A percentile compares a stretch with the other conserved stretches of the same genome.
Conservation (phyloP, 2,797 vertebrate species). For the Labroides dimidiatus region DNA sequence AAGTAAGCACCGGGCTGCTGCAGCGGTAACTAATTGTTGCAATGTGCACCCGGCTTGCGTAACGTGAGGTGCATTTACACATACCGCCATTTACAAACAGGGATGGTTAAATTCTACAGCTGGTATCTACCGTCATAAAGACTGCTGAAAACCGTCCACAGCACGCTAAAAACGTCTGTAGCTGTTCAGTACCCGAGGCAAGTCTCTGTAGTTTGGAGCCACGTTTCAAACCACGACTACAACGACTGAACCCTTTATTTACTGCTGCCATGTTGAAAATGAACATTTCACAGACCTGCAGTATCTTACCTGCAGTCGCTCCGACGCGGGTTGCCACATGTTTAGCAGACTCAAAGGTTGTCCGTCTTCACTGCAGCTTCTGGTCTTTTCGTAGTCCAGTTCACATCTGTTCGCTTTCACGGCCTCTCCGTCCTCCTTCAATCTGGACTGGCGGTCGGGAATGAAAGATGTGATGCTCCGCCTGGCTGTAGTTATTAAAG, state of each 20-base stretch:
- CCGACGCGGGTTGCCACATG: constrained; percentile 98
- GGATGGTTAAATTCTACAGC: not conserved
- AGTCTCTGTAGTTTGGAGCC: constrained; percentile 22
- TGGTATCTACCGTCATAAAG: not conserved
- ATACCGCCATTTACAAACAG: constrained; percentile 9
- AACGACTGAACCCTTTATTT: constrained; percentile 22
- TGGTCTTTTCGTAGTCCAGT: constrained; percentile 72
- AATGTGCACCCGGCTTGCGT: constrained; percentile 53
- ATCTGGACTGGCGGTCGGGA: constrained; percentile 59
- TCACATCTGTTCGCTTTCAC: constrained; percentile 83
- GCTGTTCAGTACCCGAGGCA: constrained; percentile 6
- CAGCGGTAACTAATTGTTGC: constrained; percentile 48
- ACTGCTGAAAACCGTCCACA: not conserved
- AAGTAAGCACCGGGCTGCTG: constrained; percentile 32
- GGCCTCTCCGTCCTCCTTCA: constrained; percentile 70
- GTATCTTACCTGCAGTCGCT: constrained; percentile 93
- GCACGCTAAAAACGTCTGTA: constrained; percentile 27
- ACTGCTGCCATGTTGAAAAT: constrained; percentile 28
- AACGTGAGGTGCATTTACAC: constrained; percentile 57
- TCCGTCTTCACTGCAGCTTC: constrained; percentile 70
- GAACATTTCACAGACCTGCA: not conserved
- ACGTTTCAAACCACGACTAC: constrained; percentile 17
- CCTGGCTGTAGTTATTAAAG: constrained; percentile 71
- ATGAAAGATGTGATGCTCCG: constrained; percentile 85
- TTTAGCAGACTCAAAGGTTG: constrained; percentile 72